Evolutionary conservation across 2,113 vertebrate species (phyloP).

Genomic region (Oryzias melastigma): DNA sequence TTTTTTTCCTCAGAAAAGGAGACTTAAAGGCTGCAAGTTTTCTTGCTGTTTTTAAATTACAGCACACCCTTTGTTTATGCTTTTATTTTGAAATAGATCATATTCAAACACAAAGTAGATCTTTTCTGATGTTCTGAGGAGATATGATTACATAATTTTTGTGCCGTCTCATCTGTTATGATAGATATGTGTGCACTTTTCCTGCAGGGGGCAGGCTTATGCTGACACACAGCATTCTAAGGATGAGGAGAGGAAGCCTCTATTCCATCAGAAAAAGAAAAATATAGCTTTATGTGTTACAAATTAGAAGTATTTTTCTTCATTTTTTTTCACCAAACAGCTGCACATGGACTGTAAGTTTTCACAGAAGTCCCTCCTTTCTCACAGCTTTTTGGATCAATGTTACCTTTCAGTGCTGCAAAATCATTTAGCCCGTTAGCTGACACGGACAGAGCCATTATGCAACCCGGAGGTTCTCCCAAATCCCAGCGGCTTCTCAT

Average conservation of each 20-base stretch:
- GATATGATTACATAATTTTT: no score
- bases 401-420: conserved; percentile 43
- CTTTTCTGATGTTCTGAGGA: no score
- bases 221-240: conserved; percentile 28
- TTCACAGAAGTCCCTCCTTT: conserved; percentile 46
- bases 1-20: no score
- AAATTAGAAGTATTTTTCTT: background rate
- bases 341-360: conserved; percentile 11
- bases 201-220: conserved; percentile 71
- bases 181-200: conserved; percentile 4
- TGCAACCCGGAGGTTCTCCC: background rate
- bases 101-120: no score
- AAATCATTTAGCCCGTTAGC: conserved; percentile 47
- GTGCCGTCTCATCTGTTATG: background rate
- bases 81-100: no score
- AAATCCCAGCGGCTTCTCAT: conserved; percentile 17
- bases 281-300: background rate
- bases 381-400: conserved; percentile 44
- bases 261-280: background rate
- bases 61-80: no score
- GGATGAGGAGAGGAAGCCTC: conserved; percentile 6
- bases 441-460: conserved; percentile 18
- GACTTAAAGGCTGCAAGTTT: no score
- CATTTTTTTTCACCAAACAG: background rate
- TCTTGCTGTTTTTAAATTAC: no score